phyloP scores from a whole-genome alignment of 2,797 vertebrate species.

The Gila robusta region DNA sequence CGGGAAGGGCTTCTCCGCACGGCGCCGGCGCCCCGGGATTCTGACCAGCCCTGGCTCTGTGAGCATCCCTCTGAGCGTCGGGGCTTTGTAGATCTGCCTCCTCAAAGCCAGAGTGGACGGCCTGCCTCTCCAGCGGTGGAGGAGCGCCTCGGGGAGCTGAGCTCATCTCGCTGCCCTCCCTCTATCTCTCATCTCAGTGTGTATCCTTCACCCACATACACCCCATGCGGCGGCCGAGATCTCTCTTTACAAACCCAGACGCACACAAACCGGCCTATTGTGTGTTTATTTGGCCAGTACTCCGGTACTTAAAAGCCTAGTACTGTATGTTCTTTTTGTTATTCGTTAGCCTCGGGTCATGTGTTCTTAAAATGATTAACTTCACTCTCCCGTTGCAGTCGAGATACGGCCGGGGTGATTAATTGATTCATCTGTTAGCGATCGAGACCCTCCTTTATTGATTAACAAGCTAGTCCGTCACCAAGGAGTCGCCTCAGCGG shows the following conservation, averaged over 20 bases:
- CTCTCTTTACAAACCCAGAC: constrained; percentile 19
- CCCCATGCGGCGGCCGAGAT: constrained; percentile 20
- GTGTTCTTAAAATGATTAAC: constrained; percentile 67
- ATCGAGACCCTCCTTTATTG: constrained; percentile 72
- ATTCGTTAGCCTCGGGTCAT: constrained; percentile 34
- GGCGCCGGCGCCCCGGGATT: constrained; percentile 23
- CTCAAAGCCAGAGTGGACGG: constrained; percentile 51
- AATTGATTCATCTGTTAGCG: constrained; percentile 71
- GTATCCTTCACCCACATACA: constrained; percentile 45
- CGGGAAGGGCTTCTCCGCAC: constrained; percentile 20
- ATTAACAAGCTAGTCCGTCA: constrained; percentile 72
- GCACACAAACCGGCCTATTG: constrained; percentile 5
- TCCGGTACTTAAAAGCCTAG: constrained; percentile 11
- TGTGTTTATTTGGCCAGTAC: constrained; percentile 35
- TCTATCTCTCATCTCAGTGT: constrained; percentile 62
- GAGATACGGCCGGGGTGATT: constrained; percentile 66
- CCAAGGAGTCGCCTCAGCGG: constrained; percentile 56
- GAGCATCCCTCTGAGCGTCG: constrained; percentile 33
- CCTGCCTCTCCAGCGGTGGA: constrained; percentile 38
- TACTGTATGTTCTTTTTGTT: constrained; percentile 23
- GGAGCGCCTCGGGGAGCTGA: constrained; percentile 35
- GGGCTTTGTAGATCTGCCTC: constrained; percentile 57
- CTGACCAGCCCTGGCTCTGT: constrained; percentile 21
- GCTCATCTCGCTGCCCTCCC: constrained; percentile 69
- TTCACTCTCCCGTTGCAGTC: constrained; percentile 62